Evolutionary conservation across 2,113 vertebrate genomes (phyloP), one percentile per base, ranked within the genome.

Genomic region (Gallinago undulata): DNA sequence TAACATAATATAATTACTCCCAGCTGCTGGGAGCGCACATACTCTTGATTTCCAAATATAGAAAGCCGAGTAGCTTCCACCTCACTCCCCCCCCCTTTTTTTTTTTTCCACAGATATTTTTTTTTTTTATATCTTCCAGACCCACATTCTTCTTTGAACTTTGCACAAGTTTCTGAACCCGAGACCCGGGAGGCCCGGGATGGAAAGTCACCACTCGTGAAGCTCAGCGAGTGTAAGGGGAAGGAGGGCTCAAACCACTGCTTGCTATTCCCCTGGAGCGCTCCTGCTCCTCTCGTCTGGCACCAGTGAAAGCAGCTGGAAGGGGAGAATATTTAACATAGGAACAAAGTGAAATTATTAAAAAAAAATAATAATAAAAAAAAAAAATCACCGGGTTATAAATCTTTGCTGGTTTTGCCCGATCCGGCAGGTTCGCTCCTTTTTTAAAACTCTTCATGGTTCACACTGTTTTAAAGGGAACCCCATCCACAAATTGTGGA

Each of bases 91-190:
- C 39, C 68, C 17, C 3, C 0, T 84, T 91, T 1, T 51, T 84
- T 91, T 1, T 51, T 84, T 89, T 93, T 88, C 84, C 75, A 63
- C 37, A 30, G 59, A 39, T 39, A 12, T 39, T 39, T 39, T 39
- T 47, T 83, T 84, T 22, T 70, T 89, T 89, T 87, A 56, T 83
- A 51, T 80, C 62, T 93, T 85, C 78, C 87, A 93, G 89, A 69
- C 41, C 50, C 3, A 0, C 41, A 73, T 82, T 94, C 41, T 67
- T 84, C 48, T 80, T 83, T 75, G 78, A 85, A 67, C 23, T 72
- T 73, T 57, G 45, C 35, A 23, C 1, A 1, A 57, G 27, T 62
- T 90, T 73, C 90, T 85, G 39, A 85, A 73, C 41, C 15, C 2
- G 68, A 82, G 82, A 51, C 62, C 39, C 67, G 24, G 23, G 57